Evolutionary conservation across 2,888 invertebrate genomes (phyloP).

Genomic region (Tethea ocularis): DNA sequence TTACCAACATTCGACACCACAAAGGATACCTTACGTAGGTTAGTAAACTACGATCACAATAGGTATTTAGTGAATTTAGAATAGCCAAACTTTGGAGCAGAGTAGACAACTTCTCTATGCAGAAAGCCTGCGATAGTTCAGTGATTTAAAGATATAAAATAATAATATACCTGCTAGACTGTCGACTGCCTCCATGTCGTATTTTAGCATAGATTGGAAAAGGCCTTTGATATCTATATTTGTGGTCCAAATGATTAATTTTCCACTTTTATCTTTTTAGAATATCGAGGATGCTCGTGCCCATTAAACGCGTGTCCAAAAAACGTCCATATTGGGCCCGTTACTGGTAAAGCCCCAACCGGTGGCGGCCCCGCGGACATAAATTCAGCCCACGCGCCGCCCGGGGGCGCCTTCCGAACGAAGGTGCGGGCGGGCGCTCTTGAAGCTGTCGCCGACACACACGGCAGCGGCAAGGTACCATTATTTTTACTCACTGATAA

Average conservation of each 20-base stretch:
- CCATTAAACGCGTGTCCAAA: constrained; percentile 98
- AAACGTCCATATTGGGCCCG: constrained; percentile 99
- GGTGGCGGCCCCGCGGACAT: constrained; percentile 83
- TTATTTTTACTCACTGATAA: not conserved
- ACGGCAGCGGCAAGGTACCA: constrained; percentile 76
- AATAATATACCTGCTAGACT: too few relatives aligned
- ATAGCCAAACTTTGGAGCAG: too few relatives aligned
- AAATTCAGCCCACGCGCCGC: constrained; percentile 68
- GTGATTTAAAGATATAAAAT: too few relatives aligned
- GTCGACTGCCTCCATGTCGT: too few relatives aligned
- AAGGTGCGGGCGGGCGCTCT: constrained; percentile 78
- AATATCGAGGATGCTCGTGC: constrained; percentile 90
- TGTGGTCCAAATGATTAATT: not conserved
- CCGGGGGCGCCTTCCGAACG: constrained; percentile 80
- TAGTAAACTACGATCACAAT: constrained; percentile 55
- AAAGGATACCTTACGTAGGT: constrained; percentile 87
- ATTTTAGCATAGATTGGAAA: too few relatives aligned
- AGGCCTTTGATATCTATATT: not conserved
- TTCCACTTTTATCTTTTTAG: constrained; percentile 47
- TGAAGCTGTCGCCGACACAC: constrained; percentile 68
- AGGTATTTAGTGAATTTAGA: too few relatives aligned
- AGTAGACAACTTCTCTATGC: not conserved
- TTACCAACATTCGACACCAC: constrained; percentile 81
- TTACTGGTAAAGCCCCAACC: constrained; percentile 97
- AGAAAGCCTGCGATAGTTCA: not conserved